Percentiles rank a stretch among this genome's conserved stretches.
phyloP scores from a whole-genome alignment of 92 coral and sea anemone genomes.

The Muricea muricata region DNA sequence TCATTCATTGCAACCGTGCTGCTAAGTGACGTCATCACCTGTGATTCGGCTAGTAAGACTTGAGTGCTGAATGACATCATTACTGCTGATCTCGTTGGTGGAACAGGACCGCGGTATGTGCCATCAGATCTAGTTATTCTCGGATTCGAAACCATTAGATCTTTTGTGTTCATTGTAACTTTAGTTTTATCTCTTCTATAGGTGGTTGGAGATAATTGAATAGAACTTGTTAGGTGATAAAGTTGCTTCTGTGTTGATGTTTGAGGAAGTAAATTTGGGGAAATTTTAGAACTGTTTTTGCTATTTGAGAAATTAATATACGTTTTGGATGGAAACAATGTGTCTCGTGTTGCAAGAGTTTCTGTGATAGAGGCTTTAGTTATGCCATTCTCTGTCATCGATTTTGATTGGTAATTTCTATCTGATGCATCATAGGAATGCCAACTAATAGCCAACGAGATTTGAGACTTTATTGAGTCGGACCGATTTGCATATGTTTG shows the following conservation, averaged over 20 bases:
- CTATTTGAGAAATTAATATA: not conserved
- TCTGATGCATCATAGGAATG: no score
- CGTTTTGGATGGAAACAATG: not conserved
- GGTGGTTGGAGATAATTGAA: not conserved
- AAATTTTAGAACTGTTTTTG: not conserved
- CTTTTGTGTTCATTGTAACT: not conserved
- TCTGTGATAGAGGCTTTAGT: not conserved
- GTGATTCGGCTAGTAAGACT: not conserved
- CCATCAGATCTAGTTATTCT: not conserved
- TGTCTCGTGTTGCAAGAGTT: no score
- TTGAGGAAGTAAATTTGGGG: not conserved
- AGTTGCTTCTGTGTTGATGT: not conserved
- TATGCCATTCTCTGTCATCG: not conserved
- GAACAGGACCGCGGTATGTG: not conserved
- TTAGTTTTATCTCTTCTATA: not conserved
- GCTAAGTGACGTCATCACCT: not conserved
- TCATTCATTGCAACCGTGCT: not conserved
- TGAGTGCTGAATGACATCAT: not conserved
- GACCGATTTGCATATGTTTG: not conserved
- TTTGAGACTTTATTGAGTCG: not conserved
- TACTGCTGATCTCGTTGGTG: not conserved
- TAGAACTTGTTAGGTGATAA: not conserved
- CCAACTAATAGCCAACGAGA: not conserved
- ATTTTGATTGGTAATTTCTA: not conserved
- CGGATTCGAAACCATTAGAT: not conserved